Evolutionary conservation across 2,797 vertebrate species (phyloP).

Genomic region (Xiphorhynchus erythropygius): DNA sequence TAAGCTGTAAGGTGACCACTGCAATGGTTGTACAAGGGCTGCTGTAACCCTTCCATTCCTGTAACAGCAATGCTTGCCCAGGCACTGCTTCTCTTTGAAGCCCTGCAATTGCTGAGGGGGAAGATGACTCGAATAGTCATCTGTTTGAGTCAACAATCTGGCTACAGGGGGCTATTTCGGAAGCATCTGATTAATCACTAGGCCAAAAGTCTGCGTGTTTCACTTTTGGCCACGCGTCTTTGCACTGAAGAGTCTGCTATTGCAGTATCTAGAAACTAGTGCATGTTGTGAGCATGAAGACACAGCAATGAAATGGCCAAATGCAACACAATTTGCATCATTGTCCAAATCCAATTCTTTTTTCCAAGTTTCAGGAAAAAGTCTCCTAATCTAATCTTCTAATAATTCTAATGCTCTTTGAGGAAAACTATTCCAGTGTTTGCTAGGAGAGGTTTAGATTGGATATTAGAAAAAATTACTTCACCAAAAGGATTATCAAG

Average conservation of each 20-base stretch:
- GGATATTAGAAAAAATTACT: background rate
- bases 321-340: background rate
- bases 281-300: background rate
- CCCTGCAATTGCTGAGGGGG: accelerated
- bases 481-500: background rate
- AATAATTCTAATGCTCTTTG: background rate
- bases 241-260: background rate
- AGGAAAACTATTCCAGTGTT: background rate
- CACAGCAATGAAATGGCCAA: background rate
- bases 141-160: background rate
- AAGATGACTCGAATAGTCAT: accelerated
- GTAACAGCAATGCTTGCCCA: background rate
- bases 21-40: accelerated
- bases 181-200: background rate
- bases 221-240: accelerated
- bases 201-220: background rate
- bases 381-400: background rate
- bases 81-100: background rate
- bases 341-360: background rate
- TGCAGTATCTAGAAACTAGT: background rate
- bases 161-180: background rate
- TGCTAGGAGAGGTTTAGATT: background rate
- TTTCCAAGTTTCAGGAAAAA: background rate
- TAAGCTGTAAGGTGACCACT: background rate
- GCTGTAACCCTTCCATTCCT: background rate